A percentile compares a stretch with the other conserved stretches of the same genome.
These are phyloP conservation scores for Odobenus rosmarus DNA, from an alignment of 2,113 vertebrate species.

Conservation along the genomic window DNA sequence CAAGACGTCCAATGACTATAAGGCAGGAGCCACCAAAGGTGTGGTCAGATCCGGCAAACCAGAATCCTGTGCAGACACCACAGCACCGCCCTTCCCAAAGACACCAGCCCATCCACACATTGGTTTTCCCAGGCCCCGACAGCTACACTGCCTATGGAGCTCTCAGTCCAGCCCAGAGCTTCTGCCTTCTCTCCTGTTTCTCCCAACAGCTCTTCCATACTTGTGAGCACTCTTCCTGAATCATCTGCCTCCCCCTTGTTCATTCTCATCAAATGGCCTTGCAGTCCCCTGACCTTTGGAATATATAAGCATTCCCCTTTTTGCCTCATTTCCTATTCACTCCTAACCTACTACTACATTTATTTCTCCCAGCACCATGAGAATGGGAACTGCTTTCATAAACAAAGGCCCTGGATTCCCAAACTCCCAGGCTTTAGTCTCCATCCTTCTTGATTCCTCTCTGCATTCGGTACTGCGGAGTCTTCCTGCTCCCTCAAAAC, in stretches of 20 bases:
- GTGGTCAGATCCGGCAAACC: not conserved
- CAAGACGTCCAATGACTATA: no score
- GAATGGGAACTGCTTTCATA: not conserved
- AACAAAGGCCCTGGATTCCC: not conserved
- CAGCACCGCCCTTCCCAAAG: fast-evolving
- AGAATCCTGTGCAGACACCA: fast-evolving
- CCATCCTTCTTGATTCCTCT: not conserved
- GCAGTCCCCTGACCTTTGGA: not conserved
- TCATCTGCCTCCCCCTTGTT: not conserved
- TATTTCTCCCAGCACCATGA: not conserved
- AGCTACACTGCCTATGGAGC: not conserved
- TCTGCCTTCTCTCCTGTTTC: not conserved
- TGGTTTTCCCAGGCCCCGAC: not conserved
- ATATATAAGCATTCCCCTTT: not conserved
- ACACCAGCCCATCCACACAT: no score
- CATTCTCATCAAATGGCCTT: not conserved
- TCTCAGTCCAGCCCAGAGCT: not conserved
- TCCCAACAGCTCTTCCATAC: not conserved
- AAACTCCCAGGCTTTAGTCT: not conserved
- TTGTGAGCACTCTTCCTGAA: no score
- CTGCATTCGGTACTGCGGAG: not conserved
- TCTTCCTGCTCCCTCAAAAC: not conserved
- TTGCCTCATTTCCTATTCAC: not conserved
- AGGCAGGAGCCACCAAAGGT: not conserved
- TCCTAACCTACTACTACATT: not conserved